phyloP scores from a whole-genome alignment of 2,888 invertebrate genomes.

The Macrophya annulata region DNA sequence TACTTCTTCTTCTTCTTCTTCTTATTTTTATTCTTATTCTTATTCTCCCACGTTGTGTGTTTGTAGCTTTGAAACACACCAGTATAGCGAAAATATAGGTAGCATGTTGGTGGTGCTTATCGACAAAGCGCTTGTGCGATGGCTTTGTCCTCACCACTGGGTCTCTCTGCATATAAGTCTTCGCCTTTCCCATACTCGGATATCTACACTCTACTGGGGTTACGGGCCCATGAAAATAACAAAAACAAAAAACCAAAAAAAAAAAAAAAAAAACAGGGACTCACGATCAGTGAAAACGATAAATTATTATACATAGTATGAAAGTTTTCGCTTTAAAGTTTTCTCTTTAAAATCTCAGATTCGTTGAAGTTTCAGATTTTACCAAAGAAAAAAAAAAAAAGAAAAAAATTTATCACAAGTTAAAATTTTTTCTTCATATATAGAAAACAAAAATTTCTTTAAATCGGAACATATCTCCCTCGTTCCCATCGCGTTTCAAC shows the following conservation, averaged over 20 bases:
- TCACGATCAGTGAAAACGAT: slow-evolving; percentile 6
- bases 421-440: too few relatives aligned
- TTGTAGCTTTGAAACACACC: not conserved
- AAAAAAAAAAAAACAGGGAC: not conserved
- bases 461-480: not conserved
- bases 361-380: too few relatives aligned
- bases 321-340: not conserved
- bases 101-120: slow-evolving; percentile 25
- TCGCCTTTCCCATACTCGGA: slow-evolving; percentile 1
- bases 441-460: not conserved
- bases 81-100: slow-evolving; percentile 19
- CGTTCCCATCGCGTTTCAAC: not conserved
- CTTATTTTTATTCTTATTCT: slow-evolving; percentile 29
- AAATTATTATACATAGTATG: not conserved
- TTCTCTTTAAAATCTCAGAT: too few relatives aligned
- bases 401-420: not conserved
- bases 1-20: slow-evolving; percentile 38
- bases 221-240: not conserved
- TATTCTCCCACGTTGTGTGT: slow-evolving; percentile 36
- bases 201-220: not conserved
- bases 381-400: too few relatives aligned
- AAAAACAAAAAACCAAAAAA: too few relatives aligned
- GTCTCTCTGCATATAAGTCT: slow-evolving; percentile 2
- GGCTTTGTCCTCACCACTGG: slow-evolving; percentile 29
- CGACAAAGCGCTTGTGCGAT: slow-evolving; percentile 42